These are phyloP conservation scores for Leucoma salicis DNA, from an alignment of 2,888 invertebrate species.

Conservation along the genomic window DNA sequence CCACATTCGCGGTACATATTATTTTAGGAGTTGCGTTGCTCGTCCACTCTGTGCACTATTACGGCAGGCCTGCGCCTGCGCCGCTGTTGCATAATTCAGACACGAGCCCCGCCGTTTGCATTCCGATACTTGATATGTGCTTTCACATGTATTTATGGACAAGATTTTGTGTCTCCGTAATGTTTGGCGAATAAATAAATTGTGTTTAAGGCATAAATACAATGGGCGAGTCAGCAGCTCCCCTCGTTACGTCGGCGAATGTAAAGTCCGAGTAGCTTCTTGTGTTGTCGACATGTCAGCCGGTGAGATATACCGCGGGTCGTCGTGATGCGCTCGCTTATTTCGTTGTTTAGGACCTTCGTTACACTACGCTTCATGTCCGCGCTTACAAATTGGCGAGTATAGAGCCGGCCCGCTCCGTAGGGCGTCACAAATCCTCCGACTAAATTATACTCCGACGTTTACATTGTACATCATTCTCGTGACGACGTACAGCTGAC, in stretches of 20 bases:
- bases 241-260: constrained; percentile 80
- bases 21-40: constrained; percentile 67
- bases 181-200: constrained; percentile 82
- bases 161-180: constrained; percentile 81
- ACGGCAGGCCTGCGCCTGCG: constrained; percentile 64
- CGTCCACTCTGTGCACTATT: constrained; percentile 68
- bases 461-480: constrained; percentile 60
- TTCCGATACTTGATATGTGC: constrained; percentile 82
- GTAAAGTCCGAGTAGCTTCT: constrained; percentile 72
- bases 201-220: constrained; percentile 79
- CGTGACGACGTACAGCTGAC: constrained; percentile 44
- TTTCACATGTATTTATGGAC: constrained; percentile 82
- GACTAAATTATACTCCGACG: constrained; percentile 50
- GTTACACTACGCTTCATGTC: constrained; percentile 75
- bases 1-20: constrained; percentile 49
- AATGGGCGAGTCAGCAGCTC: constrained; percentile 74
- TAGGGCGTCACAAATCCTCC: constrained; percentile 53
- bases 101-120: constrained; percentile 78
- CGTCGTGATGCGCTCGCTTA: constrained; percentile 50
- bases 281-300: constrained; percentile 73
- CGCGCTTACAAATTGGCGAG: constrained; percentile 76
- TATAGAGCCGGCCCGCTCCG: constrained; percentile 48
- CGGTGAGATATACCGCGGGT: constrained; percentile 67
- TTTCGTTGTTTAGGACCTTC: constrained; percentile 76
- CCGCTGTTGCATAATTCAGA: constrained; percentile 80